Evolutionary conservation across 92 coral and sea anemone species (phyloP).

Genomic region (Paramuricea clavata): DNA sequence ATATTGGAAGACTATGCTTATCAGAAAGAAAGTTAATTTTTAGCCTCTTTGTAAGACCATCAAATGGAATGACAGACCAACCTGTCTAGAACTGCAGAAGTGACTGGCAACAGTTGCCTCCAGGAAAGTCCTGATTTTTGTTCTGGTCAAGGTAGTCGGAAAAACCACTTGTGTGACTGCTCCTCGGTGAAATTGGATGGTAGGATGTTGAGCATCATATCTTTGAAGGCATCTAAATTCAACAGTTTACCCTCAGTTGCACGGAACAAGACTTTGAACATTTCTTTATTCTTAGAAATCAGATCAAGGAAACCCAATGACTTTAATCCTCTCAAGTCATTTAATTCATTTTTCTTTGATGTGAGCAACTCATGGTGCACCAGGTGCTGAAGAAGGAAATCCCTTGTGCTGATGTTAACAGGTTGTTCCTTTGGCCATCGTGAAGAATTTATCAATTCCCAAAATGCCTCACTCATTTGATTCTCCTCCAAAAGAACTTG

Average conservation of each 20-base stretch:
- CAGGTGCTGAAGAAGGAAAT: constrained; percentile 56
- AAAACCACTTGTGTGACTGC: constrained; percentile 2
- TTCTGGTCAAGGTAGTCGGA: background rate
- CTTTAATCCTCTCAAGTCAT: constrained; percentile 59
- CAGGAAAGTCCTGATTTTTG: constrained; percentile 28
- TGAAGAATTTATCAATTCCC: constrained; percentile 63
- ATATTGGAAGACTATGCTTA: background rate
- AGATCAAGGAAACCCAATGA: constrained; percentile 53
- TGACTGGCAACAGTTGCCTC: constrained; percentile 50
- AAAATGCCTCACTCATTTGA: constrained; percentile 47
- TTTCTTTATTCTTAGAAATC: constrained; percentile 51
- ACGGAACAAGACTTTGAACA: constrained; percentile 49
- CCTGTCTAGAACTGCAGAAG: constrained; percentile 59
- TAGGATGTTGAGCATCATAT: constrained; percentile 19
- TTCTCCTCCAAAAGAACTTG: constrained; percentile 47
- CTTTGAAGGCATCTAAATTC: constrained; percentile 27
- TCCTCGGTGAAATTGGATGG: background rate
- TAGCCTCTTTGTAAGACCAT: background rate
- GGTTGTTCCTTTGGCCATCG: constrained; percentile 54
- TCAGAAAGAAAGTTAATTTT: background rate
- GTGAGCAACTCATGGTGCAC: constrained; percentile 61
- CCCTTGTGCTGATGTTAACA: constrained; percentile 35
- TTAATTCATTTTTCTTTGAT: constrained; percentile 59
- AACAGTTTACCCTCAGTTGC: constrained; percentile 35
- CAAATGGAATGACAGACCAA: constrained; percentile 1